These are phyloP conservation scores for Tortrix viridana DNA, from an alignment of 2,888 invertebrate genomes.

Conservation along the genomic window DNA sequence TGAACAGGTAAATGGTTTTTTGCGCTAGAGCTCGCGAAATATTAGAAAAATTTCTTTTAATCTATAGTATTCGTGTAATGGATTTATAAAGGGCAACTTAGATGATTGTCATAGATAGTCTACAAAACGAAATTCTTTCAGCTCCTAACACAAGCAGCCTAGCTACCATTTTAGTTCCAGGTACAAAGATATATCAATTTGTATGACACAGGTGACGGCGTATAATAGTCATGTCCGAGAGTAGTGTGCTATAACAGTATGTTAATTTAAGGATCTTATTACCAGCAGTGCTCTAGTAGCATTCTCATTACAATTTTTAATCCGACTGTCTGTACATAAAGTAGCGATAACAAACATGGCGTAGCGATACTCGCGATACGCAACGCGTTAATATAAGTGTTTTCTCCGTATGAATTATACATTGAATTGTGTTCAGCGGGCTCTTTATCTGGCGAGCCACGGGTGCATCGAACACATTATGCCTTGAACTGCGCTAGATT, in stretches of 20 bases:
- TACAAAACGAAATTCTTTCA: background rate
- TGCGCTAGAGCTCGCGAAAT: too few relatives aligned
- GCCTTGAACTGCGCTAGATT: conserved; percentile 53
- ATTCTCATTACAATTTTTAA: conserved; percentile 60
- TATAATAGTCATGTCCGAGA: conserved; percentile 37
- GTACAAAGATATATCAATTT: conserved; percentile 25
- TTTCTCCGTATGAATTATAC: conserved; percentile 68
- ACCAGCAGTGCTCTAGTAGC: conserved; percentile 44
- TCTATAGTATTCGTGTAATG: too few relatives aligned
- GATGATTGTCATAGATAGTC: background rate
- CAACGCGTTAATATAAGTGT: conserved; percentile 67
- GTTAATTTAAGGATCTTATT: conserved; percentile 49
- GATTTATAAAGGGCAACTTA: too few relatives aligned
- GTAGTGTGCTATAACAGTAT: conserved; percentile 43
- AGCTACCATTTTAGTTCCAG: background rate
- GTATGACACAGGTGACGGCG: conserved; percentile 24
- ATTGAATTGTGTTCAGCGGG: conserved; percentile 56
- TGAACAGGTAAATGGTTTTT: too few relatives aligned
- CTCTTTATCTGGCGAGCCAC: conserved; percentile 57
- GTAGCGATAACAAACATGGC: conserved; percentile 59
- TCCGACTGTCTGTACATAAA: conserved; percentile 55
- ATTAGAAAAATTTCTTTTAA: too few relatives aligned
- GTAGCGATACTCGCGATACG: conserved; percentile 55
- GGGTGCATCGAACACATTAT: conserved; percentile 63
- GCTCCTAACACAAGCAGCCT: background rate